Conservation (phyloP, 1,140 invertebrate species). For the Lepidurus packardi region DNA sequence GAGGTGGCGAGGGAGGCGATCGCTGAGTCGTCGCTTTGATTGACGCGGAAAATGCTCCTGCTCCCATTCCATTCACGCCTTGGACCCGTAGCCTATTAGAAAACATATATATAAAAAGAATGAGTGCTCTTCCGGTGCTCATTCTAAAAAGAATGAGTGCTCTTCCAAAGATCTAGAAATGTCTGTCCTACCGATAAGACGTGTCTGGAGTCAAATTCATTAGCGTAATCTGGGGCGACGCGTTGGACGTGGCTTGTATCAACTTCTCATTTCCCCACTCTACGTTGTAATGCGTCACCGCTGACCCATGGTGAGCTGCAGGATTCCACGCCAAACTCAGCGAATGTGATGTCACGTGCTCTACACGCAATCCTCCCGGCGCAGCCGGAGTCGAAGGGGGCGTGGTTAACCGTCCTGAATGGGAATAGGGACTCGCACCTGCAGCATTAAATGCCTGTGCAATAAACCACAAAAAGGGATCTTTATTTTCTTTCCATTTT, state of each 20-base stretch:
- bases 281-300: constrained; percentile 68
- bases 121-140: neutral
- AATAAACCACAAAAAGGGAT: constrained; percentile 28
- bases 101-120: constrained; percentile 33
- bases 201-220: constrained; percentile 53
- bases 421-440: constrained; percentile 65
- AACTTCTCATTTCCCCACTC: constrained; percentile 58
- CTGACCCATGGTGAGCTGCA: constrained; percentile 62
- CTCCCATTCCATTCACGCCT: constrained; percentile 73
- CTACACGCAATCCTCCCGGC: constrained; percentile 54
- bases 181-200: constrained; percentile 50
- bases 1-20: constrained; percentile 67
- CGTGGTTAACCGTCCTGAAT: constrained; percentile 55
- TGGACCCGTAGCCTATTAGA: constrained; percentile 61
- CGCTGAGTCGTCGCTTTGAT: constrained; percentile 64
- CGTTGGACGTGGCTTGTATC: constrained; percentile 51
- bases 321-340: constrained; percentile 64
- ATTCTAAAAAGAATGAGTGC: constrained; percentile 29
- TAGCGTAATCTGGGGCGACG: constrained; percentile 41
- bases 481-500: too few relatives aligned
- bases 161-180: neutral
- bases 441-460: constrained; percentile 65
- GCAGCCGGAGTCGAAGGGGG: constrained; percentile 67
- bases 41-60: constrained; percentile 66
- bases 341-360: constrained; percentile 57